Percentiles rank a stretch among this genome's conserved stretches.
Conservation (phyloP, 1,140 invertebrate genomes). For the Cydia amplana region DNA sequence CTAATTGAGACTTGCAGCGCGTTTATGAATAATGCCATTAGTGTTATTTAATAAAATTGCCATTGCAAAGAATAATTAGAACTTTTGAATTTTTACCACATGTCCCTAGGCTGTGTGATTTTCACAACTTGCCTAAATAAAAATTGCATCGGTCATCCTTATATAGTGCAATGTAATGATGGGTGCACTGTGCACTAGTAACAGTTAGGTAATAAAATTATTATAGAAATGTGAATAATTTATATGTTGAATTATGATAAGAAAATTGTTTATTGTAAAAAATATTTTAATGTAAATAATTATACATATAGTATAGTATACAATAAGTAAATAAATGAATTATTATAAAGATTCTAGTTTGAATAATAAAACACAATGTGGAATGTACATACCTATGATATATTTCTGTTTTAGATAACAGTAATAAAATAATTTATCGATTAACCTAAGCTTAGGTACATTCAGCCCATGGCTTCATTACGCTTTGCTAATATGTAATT, state of each 20-base stretch:
- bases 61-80: no score
- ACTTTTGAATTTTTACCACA: background rate
- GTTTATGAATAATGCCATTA: no score
- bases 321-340: conserved; percentile 17
- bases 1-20: no score
- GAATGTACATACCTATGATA: conserved; percentile 21
- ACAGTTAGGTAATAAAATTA: background rate
- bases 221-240: background rate
- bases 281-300: conserved; percentile 20
- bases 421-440: background rate
- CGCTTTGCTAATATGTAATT: background rate
- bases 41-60: no score
- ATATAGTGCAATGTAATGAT: background rate
- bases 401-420: conserved; percentile 25
- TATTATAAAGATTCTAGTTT: background rate
- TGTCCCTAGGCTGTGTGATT: background rate
- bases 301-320: background rate
- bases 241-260: background rate
- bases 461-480: background rate
- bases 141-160: background rate
- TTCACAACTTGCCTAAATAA: no score
- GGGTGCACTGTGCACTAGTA: background rate
- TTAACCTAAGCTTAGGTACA: background rate
- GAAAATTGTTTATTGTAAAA: background rate
- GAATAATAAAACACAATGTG: conserved; percentile 8